A percentile compares a stretch with the other conserved stretches of the same genome.
Conservation (phyloP, 2,797 vertebrate species). For the Mus spretus region DNA sequence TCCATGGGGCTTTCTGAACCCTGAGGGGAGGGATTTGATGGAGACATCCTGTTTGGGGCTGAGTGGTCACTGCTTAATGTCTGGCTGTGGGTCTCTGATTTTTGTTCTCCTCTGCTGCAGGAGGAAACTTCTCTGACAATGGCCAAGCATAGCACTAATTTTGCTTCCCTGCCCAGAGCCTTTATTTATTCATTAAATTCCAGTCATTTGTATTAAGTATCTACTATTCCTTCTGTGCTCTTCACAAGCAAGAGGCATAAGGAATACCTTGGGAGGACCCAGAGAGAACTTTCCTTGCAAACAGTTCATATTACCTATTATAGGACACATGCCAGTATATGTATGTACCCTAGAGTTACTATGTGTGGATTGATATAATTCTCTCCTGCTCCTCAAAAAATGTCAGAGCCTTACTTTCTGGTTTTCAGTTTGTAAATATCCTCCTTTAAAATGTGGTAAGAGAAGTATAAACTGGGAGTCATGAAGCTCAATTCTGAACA, state of each 20-base stretch:
- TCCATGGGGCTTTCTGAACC: not conserved
- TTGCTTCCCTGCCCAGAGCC: not conserved
- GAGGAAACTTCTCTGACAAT: not conserved
- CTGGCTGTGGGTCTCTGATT: not conserved
- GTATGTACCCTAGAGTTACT: not conserved
- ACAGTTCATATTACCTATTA: not conserved
- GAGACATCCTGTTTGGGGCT: not conserved
- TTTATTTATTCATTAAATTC: not conserved
- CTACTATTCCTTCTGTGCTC: not conserved
- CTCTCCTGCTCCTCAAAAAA: not conserved
- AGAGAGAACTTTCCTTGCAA: not conserved
- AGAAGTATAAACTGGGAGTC: conserved; percentile 19
- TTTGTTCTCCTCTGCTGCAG: not conserved
- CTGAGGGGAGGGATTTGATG: not conserved
- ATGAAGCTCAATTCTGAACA: not conserved
- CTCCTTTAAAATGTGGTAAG: conserved; percentile 75
- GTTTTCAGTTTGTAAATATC: conserved; percentile 20
- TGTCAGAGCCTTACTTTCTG: not conserved
- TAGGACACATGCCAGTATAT: not conserved
- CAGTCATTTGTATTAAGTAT: not conserved
- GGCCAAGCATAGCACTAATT: not conserved
- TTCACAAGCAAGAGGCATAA: not conserved
- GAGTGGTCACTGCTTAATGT: not conserved
- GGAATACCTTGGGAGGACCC: not conserved
- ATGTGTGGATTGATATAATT: not conserved